Base-by-base conservation (phyloP, 2,888 invertebrate genomes). In the Craniophora ligustri region DNA sequence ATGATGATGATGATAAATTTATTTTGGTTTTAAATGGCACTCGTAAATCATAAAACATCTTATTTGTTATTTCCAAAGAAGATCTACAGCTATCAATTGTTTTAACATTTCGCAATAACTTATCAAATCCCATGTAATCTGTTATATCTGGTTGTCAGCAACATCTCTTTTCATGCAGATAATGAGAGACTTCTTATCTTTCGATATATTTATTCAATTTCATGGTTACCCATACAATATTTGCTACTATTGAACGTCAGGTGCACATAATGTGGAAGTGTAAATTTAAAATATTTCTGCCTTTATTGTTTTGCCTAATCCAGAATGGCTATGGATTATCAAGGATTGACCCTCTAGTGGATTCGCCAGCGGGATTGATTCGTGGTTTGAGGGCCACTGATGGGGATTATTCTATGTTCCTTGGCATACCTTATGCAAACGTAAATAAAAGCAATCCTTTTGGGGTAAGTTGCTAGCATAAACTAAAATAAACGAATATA, bases 391-490 rank as follows among this genome's bases (percentile, higher is more conserved):
- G 62, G 18, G 81, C 85, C 1, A 44, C 75, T 0, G 83, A 86
- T 66, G 85, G 86, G 1, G 70, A 76, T 34, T 82, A 85, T 46
- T 71, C 81, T 6, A 85, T 85, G 82, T 88, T 82, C 41, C 62
- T 86, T 61, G 87, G 86, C 2, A 85, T 87, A 72, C 86, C 85
- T 0, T 87, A 84, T 18, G 88, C 81, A 6, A 73, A 64, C n/a
- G 78, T 87, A 1, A 63, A 86, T 35, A 47, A 45, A 18, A 56
- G 36, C 4, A 84, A 85, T 59, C 86, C 85, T 30, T 88, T 87
- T 44, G 85, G 85, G 48, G 87, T 86, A 67, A 83, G 82, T 78
- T 2, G 32, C 15, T 2, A 3, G 1, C 8, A 3, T 16, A 10
- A 5, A 34, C n/a, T 3, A 26, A n/a, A 10, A 3, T n/a, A 2